Evolutionary conservation across 2,113 vertebrate species (phyloP).

Genomic region (Podarcis cretensis): DNA sequence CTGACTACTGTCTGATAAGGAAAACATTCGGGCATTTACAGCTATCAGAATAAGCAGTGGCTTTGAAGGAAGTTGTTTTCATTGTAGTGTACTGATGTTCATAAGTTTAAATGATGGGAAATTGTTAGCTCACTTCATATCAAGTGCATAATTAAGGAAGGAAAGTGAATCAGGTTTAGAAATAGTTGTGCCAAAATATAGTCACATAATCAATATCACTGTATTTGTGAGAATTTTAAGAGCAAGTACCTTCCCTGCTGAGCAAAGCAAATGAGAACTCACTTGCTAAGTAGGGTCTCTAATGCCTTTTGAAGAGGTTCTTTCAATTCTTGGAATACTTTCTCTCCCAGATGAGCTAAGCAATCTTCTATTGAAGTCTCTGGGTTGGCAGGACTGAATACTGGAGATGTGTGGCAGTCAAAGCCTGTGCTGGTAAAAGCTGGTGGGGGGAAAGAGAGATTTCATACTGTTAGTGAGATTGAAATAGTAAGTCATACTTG

Average conservation of each 20-base stretch:
- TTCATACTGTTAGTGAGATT: accelerated
- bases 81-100: constrained; percentile 6
- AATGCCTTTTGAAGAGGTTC: constrained; percentile 80
- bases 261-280: constrained; percentile 70
- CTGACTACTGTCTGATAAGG: background rate
- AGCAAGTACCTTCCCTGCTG: constrained; percentile 19
- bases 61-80: background rate
- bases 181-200: background rate
- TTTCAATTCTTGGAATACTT: constrained; percentile 78
- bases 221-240: constrained; percentile 10
- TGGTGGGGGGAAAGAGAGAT: constrained; percentile 53
- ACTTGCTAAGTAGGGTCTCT: constrained; percentile 86
- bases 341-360: constrained; percentile 84
- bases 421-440: constrained; percentile 86
- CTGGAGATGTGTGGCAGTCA: constrained; percentile 86
- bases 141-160: background rate
- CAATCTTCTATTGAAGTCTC: constrained; percentile 90
- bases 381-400: constrained; percentile 89
- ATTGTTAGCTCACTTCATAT: background rate
- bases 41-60: background rate
- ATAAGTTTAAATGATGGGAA: constrained; percentile 13
- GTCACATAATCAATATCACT: constrained; percentile 18
- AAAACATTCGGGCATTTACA: background rate
- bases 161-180: background rate
- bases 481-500: background rate